Conservation (phyloP, 1,140 invertebrate genomes). For the Adoxophyes honmai region DNA sequence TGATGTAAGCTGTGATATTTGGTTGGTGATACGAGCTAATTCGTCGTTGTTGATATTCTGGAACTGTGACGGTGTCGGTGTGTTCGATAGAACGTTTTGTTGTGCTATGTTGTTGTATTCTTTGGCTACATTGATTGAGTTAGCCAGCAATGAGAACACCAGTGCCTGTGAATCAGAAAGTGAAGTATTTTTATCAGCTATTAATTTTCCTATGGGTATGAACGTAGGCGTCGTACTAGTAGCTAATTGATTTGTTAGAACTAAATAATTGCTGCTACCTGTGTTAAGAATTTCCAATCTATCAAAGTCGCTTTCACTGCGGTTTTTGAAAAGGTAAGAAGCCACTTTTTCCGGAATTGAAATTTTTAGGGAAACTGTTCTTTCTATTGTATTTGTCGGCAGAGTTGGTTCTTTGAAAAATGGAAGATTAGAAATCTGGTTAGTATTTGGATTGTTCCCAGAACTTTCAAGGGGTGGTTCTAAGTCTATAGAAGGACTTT, state of each 20-base stretch:
- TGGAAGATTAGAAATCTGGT: conserved; percentile 49
- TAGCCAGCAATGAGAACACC: conserved; percentile 60
- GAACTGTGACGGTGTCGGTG: conserved; percentile 30
- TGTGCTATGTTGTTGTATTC: conserved; percentile 54
- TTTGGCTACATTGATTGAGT: conserved; percentile 62
- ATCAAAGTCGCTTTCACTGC: conserved; percentile 36
- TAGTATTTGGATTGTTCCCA: conserved; percentile 30
- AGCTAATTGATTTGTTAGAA: conserved; percentile 40
- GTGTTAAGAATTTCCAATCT: conserved; percentile 65
- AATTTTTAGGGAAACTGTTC: conserved; percentile 67
- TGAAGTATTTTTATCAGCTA: conserved; percentile 48
- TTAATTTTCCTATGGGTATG: conserved; percentile 55
- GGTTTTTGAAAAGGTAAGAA: conserved; percentile 51
- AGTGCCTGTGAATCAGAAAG: conserved; percentile 68
- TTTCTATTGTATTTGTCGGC: conserved; percentile 58
- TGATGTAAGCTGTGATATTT: conserved; percentile 56
- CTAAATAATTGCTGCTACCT: conserved; percentile 58
- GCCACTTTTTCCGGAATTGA: conserved; percentile 65
- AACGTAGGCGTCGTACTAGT: conserved; percentile 31
- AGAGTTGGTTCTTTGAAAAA: conserved; percentile 48
- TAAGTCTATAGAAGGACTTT: conserved; percentile 44
- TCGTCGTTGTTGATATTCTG: conserved; percentile 42
- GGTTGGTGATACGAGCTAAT: conserved; percentile 44
- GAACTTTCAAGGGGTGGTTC: conserved; percentile 46
- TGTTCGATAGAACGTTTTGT: conserved; percentile 34